Evolutionary conservation across 1,140 invertebrate species (phyloP).

Genomic region (Euwallacea similis): DNA sequence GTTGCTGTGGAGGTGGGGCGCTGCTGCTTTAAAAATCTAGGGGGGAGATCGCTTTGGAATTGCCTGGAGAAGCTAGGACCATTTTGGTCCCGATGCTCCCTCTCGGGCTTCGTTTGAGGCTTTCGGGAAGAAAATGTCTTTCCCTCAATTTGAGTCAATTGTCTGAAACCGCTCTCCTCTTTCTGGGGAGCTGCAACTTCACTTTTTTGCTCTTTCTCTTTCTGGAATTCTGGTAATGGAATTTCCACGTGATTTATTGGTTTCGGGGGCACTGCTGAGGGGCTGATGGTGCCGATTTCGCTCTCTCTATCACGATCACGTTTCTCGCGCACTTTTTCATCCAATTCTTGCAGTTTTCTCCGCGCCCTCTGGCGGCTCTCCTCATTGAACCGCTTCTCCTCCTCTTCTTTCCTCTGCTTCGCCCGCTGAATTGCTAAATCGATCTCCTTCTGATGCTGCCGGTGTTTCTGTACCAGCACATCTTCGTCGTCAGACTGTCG

Average conservation of each 20-base stretch:
- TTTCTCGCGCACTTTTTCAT: slow-evolving; percentile 61
- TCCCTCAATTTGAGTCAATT: slow-evolving; percentile 54
- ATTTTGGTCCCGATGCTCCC: slow-evolving; percentile 48
- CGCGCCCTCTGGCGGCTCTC: slow-evolving; percentile 55
- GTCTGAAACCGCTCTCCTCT: slow-evolving; percentile 49
- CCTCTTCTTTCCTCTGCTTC: slow-evolving; percentile 76
- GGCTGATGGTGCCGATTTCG: slow-evolving; percentile 49
- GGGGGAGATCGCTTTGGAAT: slow-evolving; percentile 80
- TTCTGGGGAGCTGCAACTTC: slow-evolving; percentile 27
- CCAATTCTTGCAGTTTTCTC: slow-evolving; percentile 65
- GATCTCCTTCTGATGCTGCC: slow-evolving; percentile 69
- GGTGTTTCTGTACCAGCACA: slow-evolving; percentile 69
- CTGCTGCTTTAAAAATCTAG: slow-evolving; percentile 76
- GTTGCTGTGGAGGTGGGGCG: slow-evolving; percentile 36
- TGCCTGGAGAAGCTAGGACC: slow-evolving; percentile 65
- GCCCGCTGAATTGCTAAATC: slow-evolving; percentile 73
- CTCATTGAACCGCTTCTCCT: slow-evolving; percentile 74
- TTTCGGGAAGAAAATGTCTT: slow-evolving; percentile 50
- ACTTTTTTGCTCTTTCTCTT: slow-evolving; percentile 54
- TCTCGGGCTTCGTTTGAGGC: slow-evolving; percentile 52
- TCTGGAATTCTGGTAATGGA: slow-evolving; percentile 61
- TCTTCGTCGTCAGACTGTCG: slow-evolving; percentile 68
- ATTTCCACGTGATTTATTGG: slow-evolving; percentile 56
- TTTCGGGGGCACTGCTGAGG: slow-evolving; percentile 49
- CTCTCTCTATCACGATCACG: slow-evolving; percentile 56